A percentile compares a stretch with the other conserved stretches of the same genome.
phyloP scores from a whole-genome alignment of 1,140 invertebrate species.

The Micrasema longulum region DNA sequence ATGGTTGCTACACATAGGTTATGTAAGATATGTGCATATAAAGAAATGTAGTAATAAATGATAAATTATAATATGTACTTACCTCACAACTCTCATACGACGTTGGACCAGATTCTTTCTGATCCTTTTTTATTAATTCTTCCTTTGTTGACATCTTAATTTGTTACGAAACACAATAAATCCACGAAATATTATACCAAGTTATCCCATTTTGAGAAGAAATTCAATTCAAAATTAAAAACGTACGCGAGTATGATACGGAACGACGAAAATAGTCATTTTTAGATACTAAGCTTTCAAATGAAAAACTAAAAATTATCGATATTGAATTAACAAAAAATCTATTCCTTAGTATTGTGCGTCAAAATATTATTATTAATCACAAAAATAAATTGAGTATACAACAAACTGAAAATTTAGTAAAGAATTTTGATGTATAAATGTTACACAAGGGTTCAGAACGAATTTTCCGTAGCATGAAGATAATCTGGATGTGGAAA shows the following conservation, averaged over 20 bases:
- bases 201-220: constrained; percentile 34
- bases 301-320: too few species aligned
- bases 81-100: constrained; percentile 34
- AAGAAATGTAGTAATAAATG: constrained; percentile 2
- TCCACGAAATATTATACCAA: constrained; percentile 37
- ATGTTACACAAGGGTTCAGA: too few species aligned
- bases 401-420: too few species aligned
- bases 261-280: constrained; percentile 7
- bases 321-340: too few species aligned
- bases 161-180: constrained; percentile 14
- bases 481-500: constrained; percentile 27
- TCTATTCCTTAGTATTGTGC: too few species aligned
- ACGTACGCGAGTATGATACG: constrained; percentile 2
- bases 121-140: constrained; percentile 19
- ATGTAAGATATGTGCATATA: constrained; percentile 18
- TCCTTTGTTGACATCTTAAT: constrained; percentile 44
- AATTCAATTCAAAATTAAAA: constrained; percentile 14
- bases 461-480: too few species aligned
- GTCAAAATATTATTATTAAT: too few species aligned
- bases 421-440: too few species aligned
- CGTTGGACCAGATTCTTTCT: constrained; percentile 14
- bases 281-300: too few species aligned
- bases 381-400: too few species aligned
- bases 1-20: too few species aligned
- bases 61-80: too few species aligned